Percentiles rank a stretch among this genome's conserved stretches.
phyloP scores from a whole-genome alignment of 2,113 vertebrate species.

The Nothoprocta pentlandii region DNA sequence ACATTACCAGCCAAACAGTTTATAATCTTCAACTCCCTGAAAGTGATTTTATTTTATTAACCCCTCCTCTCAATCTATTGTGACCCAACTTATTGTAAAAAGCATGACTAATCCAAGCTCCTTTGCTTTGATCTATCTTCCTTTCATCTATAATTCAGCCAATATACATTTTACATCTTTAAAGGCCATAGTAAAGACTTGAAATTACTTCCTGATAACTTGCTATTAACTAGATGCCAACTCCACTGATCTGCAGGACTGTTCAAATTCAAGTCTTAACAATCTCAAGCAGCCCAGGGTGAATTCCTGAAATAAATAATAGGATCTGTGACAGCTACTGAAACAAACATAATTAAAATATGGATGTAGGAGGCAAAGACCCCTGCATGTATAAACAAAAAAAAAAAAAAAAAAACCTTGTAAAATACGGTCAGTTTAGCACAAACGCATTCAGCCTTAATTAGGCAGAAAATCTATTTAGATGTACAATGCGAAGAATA shows the following conservation, averaged over 20 bases:
- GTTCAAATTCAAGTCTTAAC: slow-evolving; percentile 41
- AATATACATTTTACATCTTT: slow-evolving; percentile 3
- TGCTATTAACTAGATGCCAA: slow-evolving; percentile 52
- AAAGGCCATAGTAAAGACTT: slow-evolving; percentile 45
- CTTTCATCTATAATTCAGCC: not conserved
- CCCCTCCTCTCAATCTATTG: not conserved
- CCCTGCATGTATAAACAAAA: not conserved
- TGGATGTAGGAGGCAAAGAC: slow-evolving; percentile 27
- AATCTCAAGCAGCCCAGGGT: slow-evolving; percentile 20
- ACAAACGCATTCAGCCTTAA: not conserved
- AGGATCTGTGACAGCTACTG: slow-evolving; percentile 25
- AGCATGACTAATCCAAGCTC: not conserved
- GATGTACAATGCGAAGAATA: slow-evolving; percentile 58
- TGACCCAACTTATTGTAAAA: not conserved
- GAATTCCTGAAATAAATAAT: slow-evolving; percentile 19
- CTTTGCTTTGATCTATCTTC: not conserved
- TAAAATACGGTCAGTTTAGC: slow-evolving; percentile 20
- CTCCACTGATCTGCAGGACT: slow-evolving; percentile 19
- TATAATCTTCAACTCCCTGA: not conserved
- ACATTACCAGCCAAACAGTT: not conserved
- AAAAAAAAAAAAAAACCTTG: not conserved
- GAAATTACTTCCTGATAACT: slow-evolving; percentile 52
- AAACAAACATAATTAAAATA: slow-evolving; percentile 38
- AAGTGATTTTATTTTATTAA: not conserved
- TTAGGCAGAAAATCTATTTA: slow-evolving; percentile 68